Conservation (phyloP, 2,113 vertebrate genomes). For the Tyrannus savana region DNA sequence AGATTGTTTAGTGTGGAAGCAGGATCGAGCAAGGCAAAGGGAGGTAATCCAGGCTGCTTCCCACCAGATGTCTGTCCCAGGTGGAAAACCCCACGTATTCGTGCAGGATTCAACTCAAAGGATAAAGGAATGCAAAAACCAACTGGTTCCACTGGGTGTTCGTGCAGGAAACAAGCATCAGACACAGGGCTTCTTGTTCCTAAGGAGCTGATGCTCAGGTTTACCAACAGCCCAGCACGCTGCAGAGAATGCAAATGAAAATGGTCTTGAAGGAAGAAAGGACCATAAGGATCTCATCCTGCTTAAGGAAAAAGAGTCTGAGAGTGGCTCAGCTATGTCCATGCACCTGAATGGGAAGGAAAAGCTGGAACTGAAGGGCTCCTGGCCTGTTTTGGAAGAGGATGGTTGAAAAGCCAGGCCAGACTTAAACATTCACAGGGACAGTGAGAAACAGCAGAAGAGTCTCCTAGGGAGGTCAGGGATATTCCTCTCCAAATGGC, state of each 20-base stretch:
- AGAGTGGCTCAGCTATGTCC: fast-evolving
- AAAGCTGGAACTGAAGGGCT: background rate
- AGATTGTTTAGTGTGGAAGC: background rate
- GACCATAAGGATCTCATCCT: background rate
- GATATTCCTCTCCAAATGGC: background rate
- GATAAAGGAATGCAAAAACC: background rate
- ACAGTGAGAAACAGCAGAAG: background rate
- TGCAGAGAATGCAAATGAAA: background rate
- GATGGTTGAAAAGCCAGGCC: background rate
- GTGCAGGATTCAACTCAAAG: background rate
- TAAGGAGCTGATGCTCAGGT: background rate
- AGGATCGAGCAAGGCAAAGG: background rate
- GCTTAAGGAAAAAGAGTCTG: background rate
- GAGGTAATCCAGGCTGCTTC: background rate
- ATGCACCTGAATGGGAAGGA: background rate
- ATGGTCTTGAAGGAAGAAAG: background rate
- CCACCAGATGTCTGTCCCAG: background rate
- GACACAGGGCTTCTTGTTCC: fast-evolving
- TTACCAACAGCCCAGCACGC: background rate
- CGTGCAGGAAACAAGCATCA: background rate
- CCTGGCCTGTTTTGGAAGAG: background rate
- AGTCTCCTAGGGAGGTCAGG: no score
- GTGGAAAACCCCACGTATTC: fast-evolving
- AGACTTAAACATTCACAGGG: fast-evolving
- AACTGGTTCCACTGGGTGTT: background rate